These are phyloP conservation scores for Malthinus seriepunctatus DNA, from an alignment of 2,888 invertebrate genomes.

Conservation along the genomic window DNA sequence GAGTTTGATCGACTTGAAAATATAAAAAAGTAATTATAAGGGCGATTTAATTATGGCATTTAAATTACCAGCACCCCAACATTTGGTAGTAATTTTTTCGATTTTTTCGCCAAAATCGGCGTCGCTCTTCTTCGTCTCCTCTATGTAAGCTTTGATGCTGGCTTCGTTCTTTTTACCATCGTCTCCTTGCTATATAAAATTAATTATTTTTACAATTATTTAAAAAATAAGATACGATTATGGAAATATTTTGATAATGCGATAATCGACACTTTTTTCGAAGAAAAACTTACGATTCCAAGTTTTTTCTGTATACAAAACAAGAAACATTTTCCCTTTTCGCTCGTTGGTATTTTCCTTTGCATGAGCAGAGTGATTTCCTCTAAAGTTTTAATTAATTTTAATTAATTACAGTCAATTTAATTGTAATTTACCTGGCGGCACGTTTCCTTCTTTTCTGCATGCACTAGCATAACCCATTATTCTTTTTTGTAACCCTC, in stretches of 20 bases:
- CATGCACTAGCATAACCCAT: not conserved
- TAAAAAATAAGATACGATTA: not conserved
- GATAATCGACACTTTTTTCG: no score
- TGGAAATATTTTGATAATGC: not conserved
- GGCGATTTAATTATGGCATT: no score
- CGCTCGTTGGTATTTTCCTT: not conserved
- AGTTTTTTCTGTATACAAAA: constrained; percentile 8
- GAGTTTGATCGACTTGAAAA: no score
- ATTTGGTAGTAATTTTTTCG: constrained; percentile 20
- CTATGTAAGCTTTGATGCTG: constrained; percentile 21
- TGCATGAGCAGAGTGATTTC: constrained; percentile 7
- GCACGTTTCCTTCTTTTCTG: not conserved
- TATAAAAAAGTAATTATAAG: no score
- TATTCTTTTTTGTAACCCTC: not conserved
- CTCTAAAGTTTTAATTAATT: constrained; percentile 2
- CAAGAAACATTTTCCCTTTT: constrained; percentile 13
- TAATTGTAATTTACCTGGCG: constrained; percentile 5
- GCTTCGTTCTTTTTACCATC: constrained; percentile 24
- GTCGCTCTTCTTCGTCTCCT: constrained; percentile 20
- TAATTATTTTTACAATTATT: not conserved
- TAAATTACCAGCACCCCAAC: constrained; percentile 6
- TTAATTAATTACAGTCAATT: not conserved
- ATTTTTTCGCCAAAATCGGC: constrained; percentile 26
- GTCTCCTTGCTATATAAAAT: constrained; percentile 22
- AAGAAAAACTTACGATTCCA: constrained; percentile 9